Conservation (phyloP, 1,140 invertebrate species). For the Brachystomella parvula region DNA sequence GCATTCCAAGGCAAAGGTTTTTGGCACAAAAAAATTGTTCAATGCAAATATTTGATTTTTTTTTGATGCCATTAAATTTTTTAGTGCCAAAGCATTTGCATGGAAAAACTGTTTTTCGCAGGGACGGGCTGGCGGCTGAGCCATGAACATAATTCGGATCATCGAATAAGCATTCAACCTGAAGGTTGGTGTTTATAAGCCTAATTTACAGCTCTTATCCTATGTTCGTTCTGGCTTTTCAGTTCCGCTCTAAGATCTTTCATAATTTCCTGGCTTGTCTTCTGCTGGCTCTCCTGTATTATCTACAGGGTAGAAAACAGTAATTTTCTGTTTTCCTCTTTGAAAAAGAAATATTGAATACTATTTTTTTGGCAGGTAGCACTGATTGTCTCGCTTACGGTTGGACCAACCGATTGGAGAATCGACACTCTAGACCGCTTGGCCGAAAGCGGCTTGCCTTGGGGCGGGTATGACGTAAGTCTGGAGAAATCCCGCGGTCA, state of each 20-base stretch:
- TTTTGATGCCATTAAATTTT: too few species aligned
- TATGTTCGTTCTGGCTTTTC: not conserved
- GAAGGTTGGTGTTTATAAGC: too few species aligned
- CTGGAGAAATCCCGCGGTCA: not conserved
- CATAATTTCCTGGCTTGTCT: constrained; percentile 35
- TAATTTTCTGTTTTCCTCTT: not conserved
- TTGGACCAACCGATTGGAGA: constrained; percentile 28
- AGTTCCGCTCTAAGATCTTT: constrained; percentile 29
- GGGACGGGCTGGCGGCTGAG: too few species aligned
- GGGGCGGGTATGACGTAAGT: constrained; percentile 30
- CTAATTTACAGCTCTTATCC: too few species aligned
- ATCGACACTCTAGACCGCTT: constrained; percentile 29
- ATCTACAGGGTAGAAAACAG: constrained; percentile 27
- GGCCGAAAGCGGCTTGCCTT: constrained; percentile 22
- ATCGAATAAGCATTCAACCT: too few species aligned
- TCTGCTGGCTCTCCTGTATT: constrained; percentile 34
- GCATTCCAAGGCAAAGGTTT: too few species aligned
- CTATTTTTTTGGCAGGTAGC: constrained; percentile 18
- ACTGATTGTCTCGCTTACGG: constrained; percentile 34
- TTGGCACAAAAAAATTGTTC: too few species aligned
- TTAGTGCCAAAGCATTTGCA: too few species aligned
- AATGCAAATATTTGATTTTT: too few species aligned
- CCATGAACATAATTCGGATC: too few species aligned
- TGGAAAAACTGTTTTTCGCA: too few species aligned
- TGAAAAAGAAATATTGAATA: not conserved